Evolutionary conservation across 2,113 vertebrate genomes (phyloP).

Genomic region (Oxyruncus cristatus): DNA sequence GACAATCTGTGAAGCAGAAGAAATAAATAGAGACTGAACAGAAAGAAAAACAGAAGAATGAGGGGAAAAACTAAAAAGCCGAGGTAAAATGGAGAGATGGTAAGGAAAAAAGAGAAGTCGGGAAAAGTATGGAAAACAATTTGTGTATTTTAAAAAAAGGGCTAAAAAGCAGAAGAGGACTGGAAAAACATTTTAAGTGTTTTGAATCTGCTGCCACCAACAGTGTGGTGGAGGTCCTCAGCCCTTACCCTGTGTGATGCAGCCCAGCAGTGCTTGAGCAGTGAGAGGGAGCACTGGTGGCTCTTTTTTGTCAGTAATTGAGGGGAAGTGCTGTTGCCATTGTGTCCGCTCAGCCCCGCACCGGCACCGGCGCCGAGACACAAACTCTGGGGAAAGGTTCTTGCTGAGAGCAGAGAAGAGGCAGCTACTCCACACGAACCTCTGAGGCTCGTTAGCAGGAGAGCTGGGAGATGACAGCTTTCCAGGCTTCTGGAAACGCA

Average conservation of each 20-base stretch:
- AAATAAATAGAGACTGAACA: conserved; percentile 42
- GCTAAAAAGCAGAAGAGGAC: not conserved
- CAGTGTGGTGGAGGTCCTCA: not conserved
- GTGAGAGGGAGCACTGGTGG: not conserved
- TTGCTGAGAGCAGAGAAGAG: not conserved
- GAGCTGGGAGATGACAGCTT: not conserved
- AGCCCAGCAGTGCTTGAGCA: not conserved
- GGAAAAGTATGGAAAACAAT: not conserved
- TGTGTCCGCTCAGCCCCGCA: not conserved
- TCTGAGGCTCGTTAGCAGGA: not conserved
- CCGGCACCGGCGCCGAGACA: not conserved
- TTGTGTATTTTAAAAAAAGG: not conserved
- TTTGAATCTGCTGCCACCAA: not conserved
- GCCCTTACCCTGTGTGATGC: not conserved
- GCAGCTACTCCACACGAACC: not conserved
- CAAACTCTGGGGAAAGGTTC: not conserved
- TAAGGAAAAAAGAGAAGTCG: not conserved
- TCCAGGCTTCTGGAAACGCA: not conserved
- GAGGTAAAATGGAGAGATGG: not conserved
- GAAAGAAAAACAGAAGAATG: not conserved
- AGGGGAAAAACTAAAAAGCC: not conserved
- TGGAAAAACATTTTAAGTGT: not conserved
- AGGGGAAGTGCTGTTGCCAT: not conserved
- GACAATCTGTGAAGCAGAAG: conserved; percentile 46
- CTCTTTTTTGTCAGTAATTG: not conserved